A percentile compares a stretch with the other conserved stretches of the same genome.
Conservation (phyloP, 2,888 invertebrate species). For the Eupithecia abbreviata region DNA sequence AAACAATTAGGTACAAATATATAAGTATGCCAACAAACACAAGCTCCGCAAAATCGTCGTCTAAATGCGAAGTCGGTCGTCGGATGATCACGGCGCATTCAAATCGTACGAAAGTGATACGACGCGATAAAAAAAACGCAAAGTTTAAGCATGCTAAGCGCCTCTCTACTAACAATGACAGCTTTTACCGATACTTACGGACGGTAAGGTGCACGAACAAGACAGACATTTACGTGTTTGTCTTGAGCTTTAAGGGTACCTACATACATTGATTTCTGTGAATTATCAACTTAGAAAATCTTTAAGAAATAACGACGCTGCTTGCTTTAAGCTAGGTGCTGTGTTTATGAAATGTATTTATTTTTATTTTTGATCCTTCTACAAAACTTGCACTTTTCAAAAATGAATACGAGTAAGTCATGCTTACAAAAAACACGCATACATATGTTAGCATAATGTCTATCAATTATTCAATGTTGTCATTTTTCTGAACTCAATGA, state of each 20-base stretch:
- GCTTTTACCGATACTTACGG: conserved; percentile 33
- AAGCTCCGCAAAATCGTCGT: conserved; percentile 3
- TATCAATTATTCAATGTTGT: too few relatives aligned
- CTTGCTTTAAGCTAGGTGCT: too few relatives aligned
- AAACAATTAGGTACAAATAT: background rate
- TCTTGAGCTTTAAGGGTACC: background rate
- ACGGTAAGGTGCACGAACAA: background rate
- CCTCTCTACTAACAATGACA: conserved; percentile 27
- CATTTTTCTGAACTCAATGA: too few relatives aligned
- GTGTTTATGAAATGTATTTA: too few relatives aligned
- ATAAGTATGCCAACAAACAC: conserved; percentile 6
- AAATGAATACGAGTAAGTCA: too few relatives aligned
- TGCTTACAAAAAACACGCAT: too few relatives aligned
- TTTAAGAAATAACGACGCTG: too few relatives aligned
- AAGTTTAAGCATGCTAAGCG: conserved; percentile 24
- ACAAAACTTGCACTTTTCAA: too few relatives aligned
- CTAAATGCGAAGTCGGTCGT: conserved; percentile 22
- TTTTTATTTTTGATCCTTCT: too few relatives aligned
- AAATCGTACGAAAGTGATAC: conserved; percentile 25
- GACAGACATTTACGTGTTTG: background rate
- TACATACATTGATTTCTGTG: background rate
- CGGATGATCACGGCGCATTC: conserved; percentile 19
- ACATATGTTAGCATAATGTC: too few relatives aligned
- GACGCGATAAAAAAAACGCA: conserved; percentile 13
- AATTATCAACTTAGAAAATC: background rate